Percentiles rank a stretch among this genome's conserved stretches.
phyloP scores from a whole-genome alignment of 2,888 invertebrate species.

The Chrysolina haemoptera region DNA sequence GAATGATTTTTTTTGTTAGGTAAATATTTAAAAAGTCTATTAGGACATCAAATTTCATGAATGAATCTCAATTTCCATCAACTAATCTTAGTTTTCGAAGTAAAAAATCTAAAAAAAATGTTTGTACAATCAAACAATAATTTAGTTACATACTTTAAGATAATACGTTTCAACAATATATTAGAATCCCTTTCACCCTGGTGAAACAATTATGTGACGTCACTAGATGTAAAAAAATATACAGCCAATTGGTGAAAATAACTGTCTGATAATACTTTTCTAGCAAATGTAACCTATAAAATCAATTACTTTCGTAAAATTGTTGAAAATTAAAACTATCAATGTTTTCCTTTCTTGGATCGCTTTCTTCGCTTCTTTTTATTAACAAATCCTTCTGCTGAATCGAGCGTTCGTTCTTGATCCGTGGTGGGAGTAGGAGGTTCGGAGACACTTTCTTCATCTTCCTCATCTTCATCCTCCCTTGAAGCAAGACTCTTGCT shows the following conservation, averaged over 20 bases:
- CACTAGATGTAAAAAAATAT: constrained; percentile 37
- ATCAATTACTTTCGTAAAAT: constrained; percentile 26
- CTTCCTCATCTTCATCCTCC: constrained; percentile 69
- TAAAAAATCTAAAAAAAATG: too few species aligned
- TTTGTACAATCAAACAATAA: constrained; percentile 67
- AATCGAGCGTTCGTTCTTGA: constrained; percentile 71
- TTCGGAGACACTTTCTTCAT: constrained; percentile 71
- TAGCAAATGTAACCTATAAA: constrained; percentile 26
- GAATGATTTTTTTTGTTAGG: too few species aligned
- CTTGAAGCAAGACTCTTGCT: constrained; percentile 43
- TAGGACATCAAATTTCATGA: too few species aligned
- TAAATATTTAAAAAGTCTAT: too few species aligned
- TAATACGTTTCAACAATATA: constrained; percentile 49
- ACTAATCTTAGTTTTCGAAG: too few species aligned
- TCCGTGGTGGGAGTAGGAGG: constrained; percentile 73
- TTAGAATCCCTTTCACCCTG: constrained; percentile 64
- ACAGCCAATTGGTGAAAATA: constrained; percentile 15
- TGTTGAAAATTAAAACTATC: constrained; percentile 45
- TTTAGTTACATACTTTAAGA: constrained; percentile 60
- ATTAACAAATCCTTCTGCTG: constrained; percentile 66
- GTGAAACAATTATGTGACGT: constrained; percentile 57
- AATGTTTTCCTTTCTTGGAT: constrained; percentile 73
- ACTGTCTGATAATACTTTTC: constrained; percentile 12
- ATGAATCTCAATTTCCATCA: too few species aligned
- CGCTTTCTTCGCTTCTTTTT: constrained; percentile 72